Base-by-base conservation (phyloP, 1,140 invertebrate genomes). In the Brachionus paranguensis region DNA sequence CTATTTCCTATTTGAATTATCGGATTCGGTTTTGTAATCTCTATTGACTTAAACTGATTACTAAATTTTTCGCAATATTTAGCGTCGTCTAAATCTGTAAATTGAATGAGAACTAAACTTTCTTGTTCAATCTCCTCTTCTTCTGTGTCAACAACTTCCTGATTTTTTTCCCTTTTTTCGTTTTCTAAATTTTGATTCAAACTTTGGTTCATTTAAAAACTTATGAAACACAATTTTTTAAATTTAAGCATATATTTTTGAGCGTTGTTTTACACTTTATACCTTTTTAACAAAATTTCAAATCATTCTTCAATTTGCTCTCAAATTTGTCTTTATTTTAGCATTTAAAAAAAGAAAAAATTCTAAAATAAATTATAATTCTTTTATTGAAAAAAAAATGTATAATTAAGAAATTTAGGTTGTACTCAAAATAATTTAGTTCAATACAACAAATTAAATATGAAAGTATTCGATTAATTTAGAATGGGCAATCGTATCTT, bases 71-170 rank as follows among this genome's bases (percentile, higher is more conserved):
- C 50, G 24, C 78, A 79, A 55, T 79, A 60, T 17, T 79, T 55
- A 4, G 78, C 78, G 78, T 79, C 78, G 43, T 79, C 78, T 20
- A 79, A 79, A 79, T 79, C 78, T 33, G 78, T 79, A 43, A 79
- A 79, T 24, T 79, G 50, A 41, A 79, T 79, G 2, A 79, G 47
- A 33, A 79, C 78, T 41, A 79, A 29, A 41, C 2, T 79, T 74
- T 74, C 70, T 74, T 74, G 65, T 33, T 68, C 65, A 8, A 41
- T 12, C 0, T 33, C 65, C 47, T 74, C 11, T 45, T 74, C 17
- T 14, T 70, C 27, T 70, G n/a, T 5, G 33, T 70, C 24, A n/a
- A n/a, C 11, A 70, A 12, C 10, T 70, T 70, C n/a, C 17, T 60
- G 53, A 11, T 60, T 24, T 1, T 17, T 70, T 33, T 33, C 65